A percentile compares a stretch with the other conserved stretches of the same genome.
Conservation (phyloP, 30 jellyfish, hydroid and myxozoan genomes). For the Haliclystus octoradiatus region DNA sequence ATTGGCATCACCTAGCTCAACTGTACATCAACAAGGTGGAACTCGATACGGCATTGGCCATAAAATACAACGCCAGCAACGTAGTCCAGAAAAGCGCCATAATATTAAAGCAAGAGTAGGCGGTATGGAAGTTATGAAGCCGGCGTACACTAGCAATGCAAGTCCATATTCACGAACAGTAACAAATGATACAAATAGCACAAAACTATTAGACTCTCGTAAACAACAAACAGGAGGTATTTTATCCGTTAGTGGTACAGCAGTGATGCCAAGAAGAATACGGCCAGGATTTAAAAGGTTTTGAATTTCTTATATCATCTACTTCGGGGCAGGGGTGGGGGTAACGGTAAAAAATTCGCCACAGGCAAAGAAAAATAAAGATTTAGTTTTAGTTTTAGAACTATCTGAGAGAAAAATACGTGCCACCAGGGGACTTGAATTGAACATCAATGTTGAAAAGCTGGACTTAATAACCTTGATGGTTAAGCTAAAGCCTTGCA, state of each 20-base stretch:
- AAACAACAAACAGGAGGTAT: conserved; percentile 22
- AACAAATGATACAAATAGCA: conserved; percentile 6
- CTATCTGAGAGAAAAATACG: no score
- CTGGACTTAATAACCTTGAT: no score
- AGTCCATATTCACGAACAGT: conserved; percentile 9
- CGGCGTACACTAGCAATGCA: neutral
- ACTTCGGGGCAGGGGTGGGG: no score
- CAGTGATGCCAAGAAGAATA: conserved; percentile 71
- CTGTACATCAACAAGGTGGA: conserved; percentile 4
- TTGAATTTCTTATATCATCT: no score
- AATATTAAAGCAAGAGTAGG: conserved; percentile 8
- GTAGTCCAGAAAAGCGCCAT: neutral
- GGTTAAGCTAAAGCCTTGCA: no score
- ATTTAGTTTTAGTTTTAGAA: no score
- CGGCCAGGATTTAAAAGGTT: conserved; percentile 87
- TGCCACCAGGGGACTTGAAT: no score
- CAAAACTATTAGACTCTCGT: conserved; percentile 19
- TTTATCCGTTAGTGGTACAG: conserved; percentile 79
- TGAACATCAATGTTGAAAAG: no score
- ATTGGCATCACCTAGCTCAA: neutral
- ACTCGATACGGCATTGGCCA: conserved; percentile 6
- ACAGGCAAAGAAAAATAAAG: no score
- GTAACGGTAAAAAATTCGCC: no score
- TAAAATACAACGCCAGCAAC: conserved; percentile 1
- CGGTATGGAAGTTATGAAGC: conserved; percentile 10